Evolutionary conservation across 1,140 invertebrate species (phyloP).

Genomic region (Uloborus diversus): DNA sequence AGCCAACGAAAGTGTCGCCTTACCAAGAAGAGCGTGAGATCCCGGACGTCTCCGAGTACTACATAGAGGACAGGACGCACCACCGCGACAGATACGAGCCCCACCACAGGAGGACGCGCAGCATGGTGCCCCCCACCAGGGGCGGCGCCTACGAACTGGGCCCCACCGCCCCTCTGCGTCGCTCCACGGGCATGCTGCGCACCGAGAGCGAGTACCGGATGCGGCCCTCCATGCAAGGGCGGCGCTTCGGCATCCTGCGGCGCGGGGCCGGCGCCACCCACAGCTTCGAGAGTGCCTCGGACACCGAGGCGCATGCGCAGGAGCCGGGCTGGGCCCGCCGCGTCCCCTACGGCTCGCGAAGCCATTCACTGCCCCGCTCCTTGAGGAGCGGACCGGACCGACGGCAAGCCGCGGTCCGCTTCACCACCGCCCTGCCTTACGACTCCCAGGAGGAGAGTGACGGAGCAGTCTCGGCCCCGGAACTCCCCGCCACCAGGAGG

Average conservation of each 20-base stretch:
- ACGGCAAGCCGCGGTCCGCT: slow-evolving; percentile 57
- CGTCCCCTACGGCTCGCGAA: slow-evolving; percentile 61
- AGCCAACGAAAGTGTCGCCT: slow-evolving; percentile 69
- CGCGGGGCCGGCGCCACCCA: slow-evolving; percentile 71
- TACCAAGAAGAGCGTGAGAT: slow-evolving; percentile 60
- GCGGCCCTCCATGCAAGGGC: slow-evolving; percentile 46
- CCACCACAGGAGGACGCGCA: slow-evolving; percentile 45
- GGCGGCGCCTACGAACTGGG: slow-evolving; percentile 74
- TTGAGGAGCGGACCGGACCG: slow-evolving; percentile 42
- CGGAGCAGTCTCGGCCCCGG: slow-evolving; percentile 82
- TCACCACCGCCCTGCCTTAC: slow-evolving; percentile 70
- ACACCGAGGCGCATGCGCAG: slow-evolving; percentile 80
- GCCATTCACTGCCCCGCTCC: slow-evolving; percentile 62
- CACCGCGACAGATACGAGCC: slow-evolving; percentile 4
- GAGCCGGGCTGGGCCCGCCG: slow-evolving; percentile 52
- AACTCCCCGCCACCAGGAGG: slow-evolving; percentile 70
- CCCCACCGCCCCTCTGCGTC: slow-evolving; percentile 65
- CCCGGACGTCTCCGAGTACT: neutral
- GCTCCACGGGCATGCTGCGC: slow-evolving; percentile 58
- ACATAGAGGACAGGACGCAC: slow-evolving; percentile 5
- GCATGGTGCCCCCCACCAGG: slow-evolving; percentile 68
- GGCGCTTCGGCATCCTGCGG: slow-evolving; percentile 60
- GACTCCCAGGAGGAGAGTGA: slow-evolving; percentile 82
- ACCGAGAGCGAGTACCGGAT: slow-evolving; percentile 64
- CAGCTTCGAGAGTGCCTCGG: slow-evolving; percentile 79